A percentile compares a stretch with the other conserved stretches of the same genome.
These are phyloP conservation scores for Drosophila sproati DNA, from an alignment of 1,140 invertebrate species.

Conservation along the genomic window DNA sequence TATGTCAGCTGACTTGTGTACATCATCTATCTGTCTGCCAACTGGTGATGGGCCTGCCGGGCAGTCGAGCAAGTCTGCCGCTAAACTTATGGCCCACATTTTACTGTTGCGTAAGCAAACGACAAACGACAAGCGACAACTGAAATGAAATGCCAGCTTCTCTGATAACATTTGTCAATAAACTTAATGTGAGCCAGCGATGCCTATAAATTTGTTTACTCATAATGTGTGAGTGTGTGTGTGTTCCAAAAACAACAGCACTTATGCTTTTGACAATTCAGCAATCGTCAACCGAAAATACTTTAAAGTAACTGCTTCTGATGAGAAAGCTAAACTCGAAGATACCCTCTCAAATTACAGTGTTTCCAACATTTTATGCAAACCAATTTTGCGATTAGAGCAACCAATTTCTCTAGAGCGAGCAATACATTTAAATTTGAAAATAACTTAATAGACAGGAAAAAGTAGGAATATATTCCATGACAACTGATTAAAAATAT, in stretches of 20 bases:
- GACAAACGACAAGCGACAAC: constrained; percentile 33
- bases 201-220: constrained; percentile 46
- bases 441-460: too few relatives aligned
- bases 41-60: not conserved
- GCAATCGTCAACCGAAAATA: not conserved
- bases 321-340: not conserved
- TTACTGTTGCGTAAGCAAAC: constrained; percentile 75
- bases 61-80: constrained; percentile 24
- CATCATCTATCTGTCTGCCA: constrained; percentile 54
- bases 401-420: too few relatives aligned
- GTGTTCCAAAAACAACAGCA: constrained; percentile 34
- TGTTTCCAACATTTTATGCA: too few relatives aligned
- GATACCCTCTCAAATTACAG: not conserved
- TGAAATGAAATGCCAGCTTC: constrained; percentile 76
- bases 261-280: constrained; percentile 16
- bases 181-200: constrained; percentile 71
- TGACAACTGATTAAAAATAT: too few relatives aligned
- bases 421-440: too few relatives aligned
- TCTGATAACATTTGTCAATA: constrained; percentile 80
- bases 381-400: too few relatives aligned
- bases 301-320: not conserved
- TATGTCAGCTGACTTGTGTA: constrained; percentile 78
- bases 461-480: too few relatives aligned
- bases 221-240: constrained; percentile 18
- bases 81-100: constrained; percentile 74